Base-by-base conservation (phyloP, 2,797 vertebrate genomes). In the Leucoraja ocellata region DNA sequence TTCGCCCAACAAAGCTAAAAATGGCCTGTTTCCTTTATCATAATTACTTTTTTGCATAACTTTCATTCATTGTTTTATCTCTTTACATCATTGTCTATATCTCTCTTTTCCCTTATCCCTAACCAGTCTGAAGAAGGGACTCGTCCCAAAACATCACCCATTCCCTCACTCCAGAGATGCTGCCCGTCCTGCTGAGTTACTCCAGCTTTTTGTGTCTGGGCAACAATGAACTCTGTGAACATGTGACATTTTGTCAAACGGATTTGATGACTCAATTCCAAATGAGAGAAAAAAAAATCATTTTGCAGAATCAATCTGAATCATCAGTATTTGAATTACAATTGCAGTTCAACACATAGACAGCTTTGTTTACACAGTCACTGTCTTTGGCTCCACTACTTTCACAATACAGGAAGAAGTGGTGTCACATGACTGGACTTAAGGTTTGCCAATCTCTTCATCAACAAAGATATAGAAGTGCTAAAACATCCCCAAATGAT, bases 401-500 rank as follows among this genome's bases (percentile, higher is more conserved):
- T 88, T 68, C 84, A 88, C 63, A 88, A 65, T 88, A 88, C 84
- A 88, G 84, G 84, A 88, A 88, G 84, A 36, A 68, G n/a, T 88
- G 63, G 32, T 86, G 13, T 32, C 58, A 58, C 58, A 86, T 86
- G 83, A 88, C 84, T 88, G 84, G 84, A 36, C 84, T 36, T 65
- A 36, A 36, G 63, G 61, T 88, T 88, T 88, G 61, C 84, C 84
- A 88, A 88, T 88, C 63, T 68, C 84, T 36, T 68, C 84, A 88
- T 88, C 84, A 88, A 88, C 84, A 88, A 88, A 88, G 61, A 88
- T 88, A 88, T 32, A 88, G 84, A 88, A 88, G 84, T 88, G 84
- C 9, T 88, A 88, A 88, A 88, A 88, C 84, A 88, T 68, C 84
- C 84, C n/a, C 84, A 88, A 88, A 88, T 36, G 84, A 88, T 88